phyloP scores from a whole-genome alignment of 2,797 vertebrate genomes.

The Melopsittacus undulatus region DNA sequence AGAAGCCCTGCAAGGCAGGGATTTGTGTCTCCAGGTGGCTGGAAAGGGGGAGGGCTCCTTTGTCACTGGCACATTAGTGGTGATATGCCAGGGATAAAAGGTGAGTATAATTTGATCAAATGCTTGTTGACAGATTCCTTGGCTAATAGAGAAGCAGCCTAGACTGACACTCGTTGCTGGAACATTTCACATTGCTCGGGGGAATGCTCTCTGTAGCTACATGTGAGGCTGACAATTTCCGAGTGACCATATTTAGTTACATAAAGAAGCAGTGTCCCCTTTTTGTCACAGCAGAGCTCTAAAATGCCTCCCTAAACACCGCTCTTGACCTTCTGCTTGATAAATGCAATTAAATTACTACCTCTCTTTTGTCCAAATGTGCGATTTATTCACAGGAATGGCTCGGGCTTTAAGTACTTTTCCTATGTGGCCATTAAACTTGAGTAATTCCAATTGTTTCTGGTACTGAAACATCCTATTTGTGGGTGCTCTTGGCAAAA shows the following conservation, averaged over 20 bases:
- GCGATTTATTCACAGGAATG: background rate
- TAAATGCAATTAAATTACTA: constrained; percentile 27
- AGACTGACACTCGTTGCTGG: constrained; percentile 50
- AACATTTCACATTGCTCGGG: background rate
- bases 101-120: constrained; percentile 81
- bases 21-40: constrained; percentile 71
- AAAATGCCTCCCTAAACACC: background rate
- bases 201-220: constrained; percentile 2
- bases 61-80: constrained; percentile 77
- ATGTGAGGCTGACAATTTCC: background rate
- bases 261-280: background rate
- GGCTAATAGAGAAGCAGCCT: constrained; percentile 70
- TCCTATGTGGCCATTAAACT: background rate
- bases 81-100: constrained; percentile 83
- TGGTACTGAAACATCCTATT: background rate
- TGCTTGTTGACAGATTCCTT: constrained; percentile 73
- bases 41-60: constrained; percentile 65
- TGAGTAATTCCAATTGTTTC: background rate
- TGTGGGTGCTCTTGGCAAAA: background rate
- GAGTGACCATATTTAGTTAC: background rate
- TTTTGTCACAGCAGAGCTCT: constrained; percentile 28
- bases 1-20: constrained; percentile 60
- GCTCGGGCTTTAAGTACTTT: background rate
- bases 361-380: constrained; percentile 5
- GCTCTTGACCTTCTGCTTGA: background rate